phyloP scores from a whole-genome alignment of 2,113 vertebrate genomes.

The Tachycineta bicolor region DNA sequence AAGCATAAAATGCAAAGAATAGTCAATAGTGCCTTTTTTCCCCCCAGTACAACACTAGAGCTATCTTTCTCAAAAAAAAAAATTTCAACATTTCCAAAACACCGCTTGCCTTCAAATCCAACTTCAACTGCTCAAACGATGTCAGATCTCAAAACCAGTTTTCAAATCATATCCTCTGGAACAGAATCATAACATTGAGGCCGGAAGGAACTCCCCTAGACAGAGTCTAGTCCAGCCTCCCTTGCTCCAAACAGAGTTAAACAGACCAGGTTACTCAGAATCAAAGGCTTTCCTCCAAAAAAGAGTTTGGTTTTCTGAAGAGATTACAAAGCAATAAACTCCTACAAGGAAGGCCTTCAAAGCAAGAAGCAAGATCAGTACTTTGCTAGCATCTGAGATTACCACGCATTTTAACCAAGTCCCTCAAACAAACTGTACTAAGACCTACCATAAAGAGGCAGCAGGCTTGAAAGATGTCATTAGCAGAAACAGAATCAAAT shows the following conservation, averaged over 20 bases:
- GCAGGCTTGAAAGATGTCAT: neutral
- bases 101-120: neutral
- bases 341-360: neutral
- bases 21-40: neutral
- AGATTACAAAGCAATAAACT: neutral
- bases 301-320: neutral
- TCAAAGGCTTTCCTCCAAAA: neutral
- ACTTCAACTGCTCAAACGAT: neutral
- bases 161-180: neutral
- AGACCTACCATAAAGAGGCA: neutral
- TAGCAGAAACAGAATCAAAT: neutral
- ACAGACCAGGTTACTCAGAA: neutral
- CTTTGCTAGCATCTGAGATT: neutral
- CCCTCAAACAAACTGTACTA: neutral
- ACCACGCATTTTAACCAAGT: neutral
- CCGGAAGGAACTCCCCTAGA: neutral
- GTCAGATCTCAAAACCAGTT: neutral
- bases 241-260: neutral
- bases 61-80: neutral
- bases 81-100: neutral
- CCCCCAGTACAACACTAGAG: neutral
- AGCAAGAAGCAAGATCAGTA: neutral
- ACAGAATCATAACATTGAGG: neutral
- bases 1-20: neutral
- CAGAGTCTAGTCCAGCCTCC: neutral